phyloP scores from a whole-genome alignment of 1,140 invertebrate species.

The Bombus sylvicola region DNA sequence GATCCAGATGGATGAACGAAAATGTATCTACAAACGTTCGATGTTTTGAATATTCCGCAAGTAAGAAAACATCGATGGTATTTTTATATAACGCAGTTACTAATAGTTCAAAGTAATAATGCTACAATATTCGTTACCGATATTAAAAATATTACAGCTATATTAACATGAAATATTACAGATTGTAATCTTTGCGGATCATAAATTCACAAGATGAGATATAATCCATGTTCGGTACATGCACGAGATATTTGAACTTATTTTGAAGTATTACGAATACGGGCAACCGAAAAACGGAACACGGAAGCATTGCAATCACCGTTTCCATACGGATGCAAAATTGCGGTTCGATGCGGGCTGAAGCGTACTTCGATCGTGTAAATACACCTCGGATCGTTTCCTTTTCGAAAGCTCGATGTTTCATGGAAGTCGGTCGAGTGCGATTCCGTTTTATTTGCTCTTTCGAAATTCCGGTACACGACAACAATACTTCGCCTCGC shows the following conservation, averaged over 20 bases:
- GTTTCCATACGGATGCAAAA: constrained; percentile 35
- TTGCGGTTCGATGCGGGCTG: constrained; percentile 38
- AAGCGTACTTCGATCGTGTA: constrained; percentile 43
- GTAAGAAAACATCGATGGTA: no score
- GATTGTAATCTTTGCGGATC: no score
- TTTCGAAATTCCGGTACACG: constrained; percentile 33
- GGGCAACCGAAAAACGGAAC: neutral
- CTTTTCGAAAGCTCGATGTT: constrained; percentile 42
- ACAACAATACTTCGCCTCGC: constrained; percentile 14
- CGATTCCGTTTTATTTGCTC: constrained; percentile 50
- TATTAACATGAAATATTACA: no score
- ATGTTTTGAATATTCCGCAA: no score
- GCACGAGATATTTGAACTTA: neutral
- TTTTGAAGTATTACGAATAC: neutral
- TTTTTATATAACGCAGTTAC: no score
- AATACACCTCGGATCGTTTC: constrained; percentile 48
- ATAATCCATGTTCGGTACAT: neutral
- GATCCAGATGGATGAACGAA: no score
- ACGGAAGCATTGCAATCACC: constrained; percentile 4
- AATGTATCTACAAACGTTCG: no score
- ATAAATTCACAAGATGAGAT: neutral
- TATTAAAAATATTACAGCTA: neutral
- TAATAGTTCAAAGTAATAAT: no score
- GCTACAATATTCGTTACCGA: no score
- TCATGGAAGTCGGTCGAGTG: constrained; percentile 46